Percentiles rank a stretch among this genome's conserved stretches.
These are phyloP conservation scores for Napeogenes sylphis DNA, from an alignment of 2,888 invertebrate genomes.

Conservation along the genomic window DNA sequence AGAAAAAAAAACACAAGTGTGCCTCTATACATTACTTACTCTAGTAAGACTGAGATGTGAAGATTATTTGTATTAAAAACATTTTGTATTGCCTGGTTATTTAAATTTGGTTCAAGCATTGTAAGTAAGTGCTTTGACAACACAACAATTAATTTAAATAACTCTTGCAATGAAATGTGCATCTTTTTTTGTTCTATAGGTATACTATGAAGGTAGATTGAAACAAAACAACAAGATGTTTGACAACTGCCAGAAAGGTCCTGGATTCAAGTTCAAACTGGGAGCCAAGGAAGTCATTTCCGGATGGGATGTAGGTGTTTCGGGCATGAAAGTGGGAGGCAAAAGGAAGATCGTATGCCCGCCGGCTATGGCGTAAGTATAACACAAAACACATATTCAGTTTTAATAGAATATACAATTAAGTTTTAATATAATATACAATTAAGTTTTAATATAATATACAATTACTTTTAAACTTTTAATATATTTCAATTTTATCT, in stretches of 20 bases:
- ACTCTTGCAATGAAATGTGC: too few relatives aligned
- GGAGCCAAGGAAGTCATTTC: slow-evolving; percentile 92
- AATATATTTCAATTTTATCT: background rate
- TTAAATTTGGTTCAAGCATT: too few relatives aligned
- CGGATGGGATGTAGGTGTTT: slow-evolving; percentile 93
- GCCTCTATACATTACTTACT: too few relatives aligned
- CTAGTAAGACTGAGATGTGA: background rate
- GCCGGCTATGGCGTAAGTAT: slow-evolving; percentile 88
- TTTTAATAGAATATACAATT: background rate
- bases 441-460: background rate
- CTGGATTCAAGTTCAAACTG: slow-evolving; percentile 90
- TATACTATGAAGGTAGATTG: slow-evolving; percentile 91
- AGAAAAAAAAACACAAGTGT: background rate
- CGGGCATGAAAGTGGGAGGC: slow-evolving; percentile 96
- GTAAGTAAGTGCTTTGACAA: too few relatives aligned
- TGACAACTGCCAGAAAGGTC: slow-evolving; percentile 85
- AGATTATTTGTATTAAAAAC: background rate
- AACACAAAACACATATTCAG: background rate
- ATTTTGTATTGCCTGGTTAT: too few relatives aligned
- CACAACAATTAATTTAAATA: too few relatives aligned
- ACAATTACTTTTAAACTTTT: background rate
- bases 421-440: background rate
- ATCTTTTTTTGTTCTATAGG: slow-evolving; percentile 53
- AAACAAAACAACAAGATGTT: slow-evolving; percentile 91
- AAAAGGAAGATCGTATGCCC: slow-evolving; percentile 91